Percentiles rank a stretch among this genome's conserved stretches.
phyloP scores from a whole-genome alignment of 2,888 invertebrate genomes.

The Dinocampus coccinellae region DNA sequence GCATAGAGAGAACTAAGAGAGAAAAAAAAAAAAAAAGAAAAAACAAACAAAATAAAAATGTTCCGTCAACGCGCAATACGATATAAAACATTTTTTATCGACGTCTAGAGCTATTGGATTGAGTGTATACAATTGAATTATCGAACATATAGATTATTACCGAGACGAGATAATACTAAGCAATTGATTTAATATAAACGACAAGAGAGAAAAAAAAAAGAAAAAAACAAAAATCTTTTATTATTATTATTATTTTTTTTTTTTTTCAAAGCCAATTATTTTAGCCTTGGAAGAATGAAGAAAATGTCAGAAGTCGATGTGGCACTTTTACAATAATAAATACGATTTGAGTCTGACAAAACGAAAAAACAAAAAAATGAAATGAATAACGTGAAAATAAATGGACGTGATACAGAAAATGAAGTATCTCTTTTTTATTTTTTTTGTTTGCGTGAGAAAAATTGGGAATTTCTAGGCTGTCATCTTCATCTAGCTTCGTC shows the following conservation, averaged over 20 bases:
- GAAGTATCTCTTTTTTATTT: background rate
- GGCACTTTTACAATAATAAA: background rate
- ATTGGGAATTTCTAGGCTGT: constrained; percentile 1
- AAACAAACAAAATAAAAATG: background rate
- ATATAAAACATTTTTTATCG: background rate
- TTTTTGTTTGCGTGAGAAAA: background rate
- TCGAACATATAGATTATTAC: background rate
- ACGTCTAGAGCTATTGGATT: constrained; percentile 2
- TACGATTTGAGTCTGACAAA: background rate
- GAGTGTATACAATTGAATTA: constrained; percentile 1
- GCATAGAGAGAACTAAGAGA: background rate
- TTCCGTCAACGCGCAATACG: background rate
- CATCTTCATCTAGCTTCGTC: background rate
- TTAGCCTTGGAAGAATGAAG: background rate
- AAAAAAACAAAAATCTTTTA: no score
- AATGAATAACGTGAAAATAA: background rate
- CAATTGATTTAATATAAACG: background rate
- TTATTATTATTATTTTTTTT: background rate
- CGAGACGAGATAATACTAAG: background rate
- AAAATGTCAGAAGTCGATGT: background rate
- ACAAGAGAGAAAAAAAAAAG: background rate
- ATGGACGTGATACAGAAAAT: background rate
- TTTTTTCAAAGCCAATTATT: background rate
- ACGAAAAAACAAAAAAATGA: background rate
- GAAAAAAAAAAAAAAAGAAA: no score